These are phyloP conservation scores for Poicephalus meyeri DNA, from an alignment of 2,113 vertebrate species.

Conservation along the genomic window DNA sequence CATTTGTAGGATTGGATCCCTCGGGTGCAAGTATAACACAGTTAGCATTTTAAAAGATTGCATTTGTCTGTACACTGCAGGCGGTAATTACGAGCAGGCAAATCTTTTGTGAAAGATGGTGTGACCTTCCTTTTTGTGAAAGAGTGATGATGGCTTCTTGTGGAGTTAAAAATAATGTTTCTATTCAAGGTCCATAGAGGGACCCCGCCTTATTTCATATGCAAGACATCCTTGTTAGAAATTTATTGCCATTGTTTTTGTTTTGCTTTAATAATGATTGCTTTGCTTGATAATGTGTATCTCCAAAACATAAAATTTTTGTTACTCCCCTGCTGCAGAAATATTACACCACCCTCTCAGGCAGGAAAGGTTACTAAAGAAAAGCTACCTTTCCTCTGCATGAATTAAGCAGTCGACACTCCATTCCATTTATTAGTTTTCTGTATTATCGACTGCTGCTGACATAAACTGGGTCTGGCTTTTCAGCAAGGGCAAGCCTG, in stretches of 20 bases:
- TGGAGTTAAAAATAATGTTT: slow-evolving; percentile 77
- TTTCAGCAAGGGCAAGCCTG: background rate
- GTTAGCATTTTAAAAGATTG: slow-evolving; percentile 82
- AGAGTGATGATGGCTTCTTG: slow-evolving; percentile 73
- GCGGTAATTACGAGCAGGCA: slow-evolving; percentile 76
- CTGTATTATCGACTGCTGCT: slow-evolving; percentile 3
- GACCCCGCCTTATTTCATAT: slow-evolving; percentile 1
- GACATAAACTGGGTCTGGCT: background rate
- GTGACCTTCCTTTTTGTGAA: slow-evolving; percentile 71
- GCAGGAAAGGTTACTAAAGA: background rate
- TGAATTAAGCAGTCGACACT: background rate
- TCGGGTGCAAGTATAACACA: slow-evolving; percentile 76
- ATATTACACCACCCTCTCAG: background rate
- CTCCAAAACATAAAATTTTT: background rate
- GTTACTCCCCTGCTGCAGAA: background rate
- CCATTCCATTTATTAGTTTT: background rate
- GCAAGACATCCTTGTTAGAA: slow-evolving; percentile 27
- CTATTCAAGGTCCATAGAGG: slow-evolving; percentile 57
- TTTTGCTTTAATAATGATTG: background rate
- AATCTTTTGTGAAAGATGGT: slow-evolving; percentile 76
- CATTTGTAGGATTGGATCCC: slow-evolving; percentile 78
- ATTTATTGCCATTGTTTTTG: background rate
- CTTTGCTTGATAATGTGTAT: slow-evolving; percentile 10
- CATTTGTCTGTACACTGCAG: slow-evolving; percentile 73
- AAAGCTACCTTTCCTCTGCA: background rate